These are phyloP conservation scores for Pentamera pediparva DNA, from an alignment of 53 echinoderm and acorn worm genomes.

Conservation along the genomic window DNA sequence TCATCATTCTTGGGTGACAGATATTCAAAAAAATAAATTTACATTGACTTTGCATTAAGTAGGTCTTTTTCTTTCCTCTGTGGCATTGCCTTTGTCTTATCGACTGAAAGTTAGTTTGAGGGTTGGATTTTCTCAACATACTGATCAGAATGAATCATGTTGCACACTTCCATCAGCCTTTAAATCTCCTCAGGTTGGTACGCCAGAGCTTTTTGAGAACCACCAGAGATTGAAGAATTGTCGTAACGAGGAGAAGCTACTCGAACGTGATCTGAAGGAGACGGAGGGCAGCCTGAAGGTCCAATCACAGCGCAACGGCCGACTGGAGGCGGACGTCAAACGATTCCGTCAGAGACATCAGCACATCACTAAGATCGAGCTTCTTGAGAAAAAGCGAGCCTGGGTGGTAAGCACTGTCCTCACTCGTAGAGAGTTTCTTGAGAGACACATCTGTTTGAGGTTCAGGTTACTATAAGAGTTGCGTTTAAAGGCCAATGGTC, in stretches of 20 bases:
- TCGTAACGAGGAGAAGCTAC: conserved; percentile 59
- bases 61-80: too few relatives aligned
- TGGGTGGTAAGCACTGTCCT: conserved; percentile 67
- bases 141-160: not conserved
- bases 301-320: conserved; percentile 54
- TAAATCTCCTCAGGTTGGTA: conserved; percentile 55
- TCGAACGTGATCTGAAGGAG: conserved; percentile 60
- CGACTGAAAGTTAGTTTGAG: too few relatives aligned
- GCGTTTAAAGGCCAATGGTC: too few relatives aligned
- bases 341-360: conserved; percentile 70
- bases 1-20: too few relatives aligned
- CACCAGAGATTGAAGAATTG: conserved; percentile 66
- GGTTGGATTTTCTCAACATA: not conserved
- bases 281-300: conserved; percentile 55
- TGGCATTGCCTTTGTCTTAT: too few relatives aligned
- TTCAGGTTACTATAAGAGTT: too few relatives aligned
- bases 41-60: too few relatives aligned
- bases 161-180: not conserved
- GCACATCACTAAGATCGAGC: conserved; percentile 76
- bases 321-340: conserved; percentile 78
- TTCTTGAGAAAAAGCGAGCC: conserved; percentile 81
- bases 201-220: conserved; percentile 60
- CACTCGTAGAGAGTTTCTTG: not conserved
- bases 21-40: too few relatives aligned
- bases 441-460: not conserved